Base-by-base conservation (phyloP, 2,797 vertebrate genomes). In the Hozukius guyotensis region DNA sequence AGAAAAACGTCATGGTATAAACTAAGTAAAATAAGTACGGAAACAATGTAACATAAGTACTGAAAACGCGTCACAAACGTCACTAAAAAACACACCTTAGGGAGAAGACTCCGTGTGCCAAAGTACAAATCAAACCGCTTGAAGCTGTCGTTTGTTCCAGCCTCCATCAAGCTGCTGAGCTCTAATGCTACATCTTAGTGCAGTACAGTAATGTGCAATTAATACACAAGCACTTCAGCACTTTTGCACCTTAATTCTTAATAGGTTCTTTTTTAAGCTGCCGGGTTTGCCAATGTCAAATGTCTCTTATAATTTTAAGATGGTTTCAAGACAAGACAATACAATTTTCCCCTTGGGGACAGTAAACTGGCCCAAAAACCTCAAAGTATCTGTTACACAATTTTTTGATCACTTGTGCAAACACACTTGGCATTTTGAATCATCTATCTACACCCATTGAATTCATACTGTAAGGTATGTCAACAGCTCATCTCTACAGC, bases 321-420 rank as follows among this genome's bases (percentile, higher is more conserved):
- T 52, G 46, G 46, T 20, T n/a, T 52, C 20, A 52, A 8, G 46
- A 52, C 46, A 52, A 52, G 7, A 0, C 0, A 42, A 42, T 42
- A 42, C 38, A 42, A 42, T 42, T 20, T 49, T 49, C 46, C 46
- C 18, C 46, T 18, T 0, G 0, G 14, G 18, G 18, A 20, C 49
- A 53, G 20, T 53, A 22, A 53, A 53, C 52, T 53, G 52, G n/a
- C 20, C 52, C 52, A 53, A n/a, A 53, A 22, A 53, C 52, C 46
- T 49, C 46, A 49, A 49, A 49, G 16, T 49, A 49, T 49, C 18
- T 20, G 46, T 20, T 49, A 49, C 7, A 62, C 32, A 36, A 38
- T 13, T 22, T 20, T 49, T 34, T 6, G 1, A 32, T 62, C 31
- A 34, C 11, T 31, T 60, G 1, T 10, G 27, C 4, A 24, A 63